phyloP scores from a whole-genome alignment of 2,113 vertebrate species.

The Thalassoma bifasciatum region DNA sequence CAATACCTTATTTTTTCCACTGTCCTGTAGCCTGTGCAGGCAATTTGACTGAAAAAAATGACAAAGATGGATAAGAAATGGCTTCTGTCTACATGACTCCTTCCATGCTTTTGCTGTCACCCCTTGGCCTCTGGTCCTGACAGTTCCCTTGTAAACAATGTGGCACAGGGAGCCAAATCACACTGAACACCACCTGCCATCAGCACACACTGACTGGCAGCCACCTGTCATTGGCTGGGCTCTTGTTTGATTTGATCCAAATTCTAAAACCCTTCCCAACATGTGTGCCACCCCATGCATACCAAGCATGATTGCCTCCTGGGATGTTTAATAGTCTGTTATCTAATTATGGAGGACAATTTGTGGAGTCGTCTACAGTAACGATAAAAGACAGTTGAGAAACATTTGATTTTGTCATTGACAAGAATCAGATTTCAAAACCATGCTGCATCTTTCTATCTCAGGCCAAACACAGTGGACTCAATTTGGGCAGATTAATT shows the following conservation, averaged over 20 bases:
- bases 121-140: constrained; percentile 24
- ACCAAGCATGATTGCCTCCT: constrained; percentile 30
- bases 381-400: constrained; percentile 3
- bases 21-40: neutral
- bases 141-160: constrained; percentile 49
- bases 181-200: constrained; percentile 60
- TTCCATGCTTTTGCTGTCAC: constrained; percentile 23
- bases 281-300: constrained; percentile 43
- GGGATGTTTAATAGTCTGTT: constrained; percentile 32
- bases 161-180: constrained; percentile 46
- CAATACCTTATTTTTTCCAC: neutral
- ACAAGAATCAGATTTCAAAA: constrained; percentile 13
- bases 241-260: constrained; percentile 59
- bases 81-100: neutral
- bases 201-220: constrained; percentile 52
- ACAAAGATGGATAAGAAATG: neutral
- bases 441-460: neutral
- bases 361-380: neutral
- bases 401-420: neutral
- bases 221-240: constrained; percentile 59
- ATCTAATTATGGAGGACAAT: constrained; percentile 17
- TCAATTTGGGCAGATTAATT: constrained; percentile 33
- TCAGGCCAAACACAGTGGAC: neutral
- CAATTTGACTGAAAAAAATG: neutral
- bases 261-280: constrained; percentile 41